These are phyloP conservation scores for Tromatobia lineatoria DNA, from an alignment of 2,888 invertebrate species.

Conservation along the genomic window DNA sequence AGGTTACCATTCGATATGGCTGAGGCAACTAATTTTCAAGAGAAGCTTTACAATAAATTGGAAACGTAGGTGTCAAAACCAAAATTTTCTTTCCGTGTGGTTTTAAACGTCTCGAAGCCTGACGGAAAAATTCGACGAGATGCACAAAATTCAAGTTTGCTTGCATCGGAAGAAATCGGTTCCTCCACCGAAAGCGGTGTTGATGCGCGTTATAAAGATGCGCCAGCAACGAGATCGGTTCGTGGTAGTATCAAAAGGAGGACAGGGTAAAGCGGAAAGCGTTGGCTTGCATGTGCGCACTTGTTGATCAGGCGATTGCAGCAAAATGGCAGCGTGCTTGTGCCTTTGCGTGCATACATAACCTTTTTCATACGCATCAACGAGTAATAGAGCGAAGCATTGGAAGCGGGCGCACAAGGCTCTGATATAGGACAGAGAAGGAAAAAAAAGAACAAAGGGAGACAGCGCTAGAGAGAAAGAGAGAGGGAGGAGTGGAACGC, in stretches of 20 bases:
- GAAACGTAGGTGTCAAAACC: too few species aligned
- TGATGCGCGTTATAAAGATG: constrained; percentile 24
- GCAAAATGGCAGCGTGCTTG: neutral
- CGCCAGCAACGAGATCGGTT: constrained; percentile 49
- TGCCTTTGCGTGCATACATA: constrained; percentile 13
- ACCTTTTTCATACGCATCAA: constrained; percentile 31
- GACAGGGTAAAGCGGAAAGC: neutral
- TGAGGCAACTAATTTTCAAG: too few species aligned
- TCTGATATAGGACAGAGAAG: neutral
- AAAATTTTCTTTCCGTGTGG: too few species aligned
- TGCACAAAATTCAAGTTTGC: constrained; percentile 31
- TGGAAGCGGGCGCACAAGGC: constrained; percentile 7
- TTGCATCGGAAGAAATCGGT: neutral
- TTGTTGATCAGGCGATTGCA: constrained; percentile 20
- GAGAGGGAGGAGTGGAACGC: neutral
- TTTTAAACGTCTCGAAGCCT: constrained; percentile 19
- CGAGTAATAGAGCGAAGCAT: constrained; percentile 32
- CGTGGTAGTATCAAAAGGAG: constrained; percentile 48
- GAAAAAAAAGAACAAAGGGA: neutral
- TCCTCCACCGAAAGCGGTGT: constrained; percentile 11
- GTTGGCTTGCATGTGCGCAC: constrained; percentile 14
- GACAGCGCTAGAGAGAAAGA: too few species aligned
- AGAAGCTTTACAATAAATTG: too few species aligned
- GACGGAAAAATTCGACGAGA: constrained; percentile 24
- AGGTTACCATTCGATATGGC: too few species aligned